Evolutionary conservation across 2,797 vertebrate species (phyloP).

Genomic region (Pseudotriccus pelzelni): DNA sequence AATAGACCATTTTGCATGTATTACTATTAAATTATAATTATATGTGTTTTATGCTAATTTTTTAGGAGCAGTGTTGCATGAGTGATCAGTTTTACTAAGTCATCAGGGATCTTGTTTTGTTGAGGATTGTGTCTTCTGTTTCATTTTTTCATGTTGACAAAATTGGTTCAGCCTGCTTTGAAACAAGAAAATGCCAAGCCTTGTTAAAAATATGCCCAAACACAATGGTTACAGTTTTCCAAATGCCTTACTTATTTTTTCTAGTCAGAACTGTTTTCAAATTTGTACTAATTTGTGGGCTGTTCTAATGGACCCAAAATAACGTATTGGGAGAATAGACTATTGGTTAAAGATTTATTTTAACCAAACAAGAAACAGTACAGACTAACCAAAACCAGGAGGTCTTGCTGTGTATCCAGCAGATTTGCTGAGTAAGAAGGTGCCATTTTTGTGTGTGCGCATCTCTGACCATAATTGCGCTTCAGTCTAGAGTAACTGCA

Average conservation of each 20-base stretch:
- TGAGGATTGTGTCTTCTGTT: not conserved
- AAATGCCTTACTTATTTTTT: not conserved
- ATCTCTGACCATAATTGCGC: slow-evolving; percentile 14
- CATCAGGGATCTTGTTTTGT: not conserved
- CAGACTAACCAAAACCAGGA: not conserved
- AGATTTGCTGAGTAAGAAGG: slow-evolving; percentile 52
- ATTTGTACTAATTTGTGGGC: not conserved
- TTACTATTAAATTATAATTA: not conserved
- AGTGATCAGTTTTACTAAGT: not conserved
- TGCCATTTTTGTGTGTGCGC: slow-evolving; percentile 10
- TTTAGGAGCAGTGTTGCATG: not conserved
- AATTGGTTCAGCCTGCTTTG: not conserved
- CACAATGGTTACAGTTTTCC: not conserved
- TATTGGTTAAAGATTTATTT: not conserved
- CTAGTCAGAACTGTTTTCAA: not conserved
- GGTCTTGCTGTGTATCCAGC: not conserved
- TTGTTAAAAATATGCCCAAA: not conserved
- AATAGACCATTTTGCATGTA: not conserved
- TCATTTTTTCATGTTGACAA: not conserved
- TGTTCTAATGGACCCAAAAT: not conserved
- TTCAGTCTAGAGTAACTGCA: slow-evolving; percentile 11
- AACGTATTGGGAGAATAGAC: not conserved
- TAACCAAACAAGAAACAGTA: not conserved
- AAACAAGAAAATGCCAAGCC: not conserved
- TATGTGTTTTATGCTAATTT: not conserved